Evolutionary conservation across 2,113 vertebrate species (phyloP).

Genomic region (Falcunculus frontatus): DNA sequence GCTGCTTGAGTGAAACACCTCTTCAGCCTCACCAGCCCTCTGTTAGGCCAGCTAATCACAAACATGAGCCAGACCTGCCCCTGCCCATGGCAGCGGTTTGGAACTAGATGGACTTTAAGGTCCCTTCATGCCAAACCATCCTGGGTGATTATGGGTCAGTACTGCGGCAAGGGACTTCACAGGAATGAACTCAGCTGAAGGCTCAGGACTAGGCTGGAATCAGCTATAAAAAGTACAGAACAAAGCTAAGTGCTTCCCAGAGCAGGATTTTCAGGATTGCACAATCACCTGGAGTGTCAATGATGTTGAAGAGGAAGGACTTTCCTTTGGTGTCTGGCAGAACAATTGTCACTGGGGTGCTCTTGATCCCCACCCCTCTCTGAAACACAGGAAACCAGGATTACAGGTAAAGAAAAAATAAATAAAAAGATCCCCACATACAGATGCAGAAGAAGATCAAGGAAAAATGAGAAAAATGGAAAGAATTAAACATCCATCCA

Average conservation of each 20-base stretch:
- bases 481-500: background rate
- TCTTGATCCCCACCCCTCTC: constrained; percentile 98
- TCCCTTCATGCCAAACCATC: background rate
- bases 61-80: background rate
- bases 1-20: background rate
- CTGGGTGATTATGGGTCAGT: background rate
- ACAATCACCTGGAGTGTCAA: constrained; percentile 92
- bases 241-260: background rate
- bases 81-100: background rate
- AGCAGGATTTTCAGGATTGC: background rate
- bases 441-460: background rate
- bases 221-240: background rate
- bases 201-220: background rate
- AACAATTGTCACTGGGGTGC: constrained; percentile 94
- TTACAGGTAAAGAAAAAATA: background rate
- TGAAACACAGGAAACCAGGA: constrained; percentile 50
- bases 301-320: constrained; percentile 98
- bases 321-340: constrained; percentile 96
- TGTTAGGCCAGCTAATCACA: background rate
- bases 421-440: fast-evolving
- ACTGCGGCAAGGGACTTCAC: background rate
- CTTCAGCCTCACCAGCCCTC: background rate
- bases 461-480: background rate
- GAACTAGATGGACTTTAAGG: background rate
- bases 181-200: background rate